These are phyloP conservation scores for Agrenia bidenticulata DNA, from an alignment of 2,888 invertebrate genomes.

Conservation along the genomic window DNA sequence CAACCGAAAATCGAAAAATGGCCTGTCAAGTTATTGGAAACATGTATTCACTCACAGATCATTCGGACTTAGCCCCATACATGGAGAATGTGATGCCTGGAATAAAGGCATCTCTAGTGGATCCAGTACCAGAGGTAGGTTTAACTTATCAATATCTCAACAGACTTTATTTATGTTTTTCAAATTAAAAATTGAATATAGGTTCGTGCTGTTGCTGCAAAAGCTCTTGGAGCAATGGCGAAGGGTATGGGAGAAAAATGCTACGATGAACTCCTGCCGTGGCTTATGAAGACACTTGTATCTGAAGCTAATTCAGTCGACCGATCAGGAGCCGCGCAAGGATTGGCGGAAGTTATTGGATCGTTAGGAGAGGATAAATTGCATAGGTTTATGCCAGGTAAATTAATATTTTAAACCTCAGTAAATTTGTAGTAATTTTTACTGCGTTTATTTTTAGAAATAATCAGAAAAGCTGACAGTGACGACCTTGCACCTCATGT, in stretches of 20 bases:
- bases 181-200: slow-evolving; percentile 51
- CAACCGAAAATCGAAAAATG: slow-evolving; percentile 98
- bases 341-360: slow-evolving; percentile 95
- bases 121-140: slow-evolving; percentile 91
- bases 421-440: not conserved
- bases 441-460: slow-evolving; percentile 65
- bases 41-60: slow-evolving; percentile 98
- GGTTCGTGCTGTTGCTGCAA: slow-evolving; percentile 91
- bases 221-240: slow-evolving; percentile 96
- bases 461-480: slow-evolving; percentile 89
- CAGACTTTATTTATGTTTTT: not conserved
- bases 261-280: slow-evolving; percentile 93
- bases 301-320: slow-evolving; percentile 94
- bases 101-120: slow-evolving; percentile 88
- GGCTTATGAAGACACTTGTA: slow-evolving; percentile 97
- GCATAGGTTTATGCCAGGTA: slow-evolving; percentile 90
- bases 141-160: not conserved
- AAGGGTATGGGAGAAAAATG: slow-evolving; percentile 94
- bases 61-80: slow-evolving; percentile 96
- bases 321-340: slow-evolving; percentile 92
- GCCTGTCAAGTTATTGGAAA: slow-evolving; percentile 99
- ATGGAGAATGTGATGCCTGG: slow-evolving; percentile 95
- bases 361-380: slow-evolving; percentile 93
- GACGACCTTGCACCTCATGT: slow-evolving; percentile 94
- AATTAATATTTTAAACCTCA: slow-evolving; percentile 5